Conservation (phyloP, 2,888 invertebrate species). For the Eristalis tenax region DNA sequence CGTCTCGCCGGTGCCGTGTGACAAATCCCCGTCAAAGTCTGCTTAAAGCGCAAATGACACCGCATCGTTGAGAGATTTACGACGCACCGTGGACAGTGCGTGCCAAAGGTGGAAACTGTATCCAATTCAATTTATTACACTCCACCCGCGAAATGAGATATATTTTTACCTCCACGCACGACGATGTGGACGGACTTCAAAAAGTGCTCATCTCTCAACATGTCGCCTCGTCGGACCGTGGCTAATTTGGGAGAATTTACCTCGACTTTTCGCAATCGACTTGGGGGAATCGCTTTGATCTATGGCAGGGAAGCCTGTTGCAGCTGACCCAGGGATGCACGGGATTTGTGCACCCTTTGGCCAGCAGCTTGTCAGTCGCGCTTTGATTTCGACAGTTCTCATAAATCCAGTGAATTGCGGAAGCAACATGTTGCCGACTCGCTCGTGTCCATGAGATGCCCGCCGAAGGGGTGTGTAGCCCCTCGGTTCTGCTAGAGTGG, state of each 20-base stretch:
- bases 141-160: constrained; percentile 63
- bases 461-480: background rate
- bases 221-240: background rate
- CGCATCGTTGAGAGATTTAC: constrained; percentile 61
- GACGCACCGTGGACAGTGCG: constrained; percentile 41
- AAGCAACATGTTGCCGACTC: constrained; percentile 65
- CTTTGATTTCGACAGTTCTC: constrained; percentile 56
- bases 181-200: constrained; percentile 34
- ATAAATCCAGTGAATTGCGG: constrained; percentile 58
- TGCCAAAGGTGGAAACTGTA: constrained; percentile 62
- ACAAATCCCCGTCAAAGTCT: constrained; percentile 60
- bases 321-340: constrained; percentile 34
- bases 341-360: background rate
- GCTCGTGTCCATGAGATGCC: background rate
- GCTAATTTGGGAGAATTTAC: constrained; percentile 49
- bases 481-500: constrained; percentile 50
- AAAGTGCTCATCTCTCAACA: background rate
- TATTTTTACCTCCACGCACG: constrained; percentile 23
- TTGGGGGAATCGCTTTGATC: constrained; percentile 52
- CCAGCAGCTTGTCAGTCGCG: background rate
- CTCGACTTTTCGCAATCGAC: constrained; percentile 57
- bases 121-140: constrained; percentile 59
- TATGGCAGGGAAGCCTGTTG: background rate
- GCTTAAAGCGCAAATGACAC: constrained; percentile 36
- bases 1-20: background rate